These are phyloP conservation scores for Tangara arthus DNA, from an alignment of 2,797 vertebrate species.

Conservation along the genomic window DNA sequence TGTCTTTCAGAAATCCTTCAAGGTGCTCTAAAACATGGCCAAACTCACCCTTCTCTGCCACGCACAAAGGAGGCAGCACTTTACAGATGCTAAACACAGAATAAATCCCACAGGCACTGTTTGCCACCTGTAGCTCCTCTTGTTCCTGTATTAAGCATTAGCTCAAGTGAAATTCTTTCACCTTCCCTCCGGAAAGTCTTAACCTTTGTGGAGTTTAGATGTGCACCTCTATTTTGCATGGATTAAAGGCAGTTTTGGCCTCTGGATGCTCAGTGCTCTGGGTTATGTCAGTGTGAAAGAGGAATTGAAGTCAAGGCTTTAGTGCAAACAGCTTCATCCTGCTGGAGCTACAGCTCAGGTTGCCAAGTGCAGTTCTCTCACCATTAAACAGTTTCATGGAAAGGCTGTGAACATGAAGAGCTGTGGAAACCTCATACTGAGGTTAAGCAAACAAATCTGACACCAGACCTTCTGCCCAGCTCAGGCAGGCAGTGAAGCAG, in stretches of 20 bases:
- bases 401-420: neutral
- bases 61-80: neutral
- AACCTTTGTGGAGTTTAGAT: neutral
- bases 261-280: neutral
- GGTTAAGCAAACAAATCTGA: conserved; percentile 46
- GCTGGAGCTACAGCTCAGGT: neutral
- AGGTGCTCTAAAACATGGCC: neutral
- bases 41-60: neutral
- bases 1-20: neutral
- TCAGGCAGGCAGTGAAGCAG: neutral
- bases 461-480: neutral
- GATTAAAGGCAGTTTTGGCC: neutral
- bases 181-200: neutral
- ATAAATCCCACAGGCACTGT: neutral
- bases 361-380: neutral
- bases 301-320: neutral
- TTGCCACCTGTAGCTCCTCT: neutral
- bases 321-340: neutral
- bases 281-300: accelerated
- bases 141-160: neutral
- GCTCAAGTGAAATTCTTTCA: neutral
- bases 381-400: neutral
- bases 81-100: neutral
- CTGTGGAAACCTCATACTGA: neutral
- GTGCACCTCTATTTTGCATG: neutral